These are phyloP conservation scores for Macrobrachium rosenbergii DNA, from an alignment of 1,140 invertebrate genomes.

Conservation along the genomic window DNA sequence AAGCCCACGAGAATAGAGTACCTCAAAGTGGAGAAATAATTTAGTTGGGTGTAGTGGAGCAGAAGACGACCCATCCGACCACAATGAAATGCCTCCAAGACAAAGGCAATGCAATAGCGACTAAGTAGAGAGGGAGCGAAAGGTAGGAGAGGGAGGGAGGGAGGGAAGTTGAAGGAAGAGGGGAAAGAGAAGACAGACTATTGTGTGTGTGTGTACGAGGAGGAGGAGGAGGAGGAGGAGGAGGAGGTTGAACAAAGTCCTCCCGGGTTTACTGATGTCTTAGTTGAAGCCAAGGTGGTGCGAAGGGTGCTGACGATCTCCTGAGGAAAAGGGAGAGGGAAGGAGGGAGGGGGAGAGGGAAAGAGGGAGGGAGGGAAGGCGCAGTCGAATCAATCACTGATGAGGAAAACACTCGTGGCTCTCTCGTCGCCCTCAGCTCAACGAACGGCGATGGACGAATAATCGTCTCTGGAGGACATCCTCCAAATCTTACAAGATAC, in stretches of 20 bases:
- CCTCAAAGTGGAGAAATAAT: background rate
- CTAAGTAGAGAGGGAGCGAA: conserved; percentile 1
- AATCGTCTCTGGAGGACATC: background rate
- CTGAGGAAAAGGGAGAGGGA: background rate
- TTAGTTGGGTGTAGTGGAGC: conserved; percentile 9
- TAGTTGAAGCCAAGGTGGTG: too few relatives aligned
- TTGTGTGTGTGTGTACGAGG: background rate
- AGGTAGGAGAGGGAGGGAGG: background rate
- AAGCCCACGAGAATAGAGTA: background rate
- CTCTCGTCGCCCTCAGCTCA: background rate
- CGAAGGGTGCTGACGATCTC: background rate
- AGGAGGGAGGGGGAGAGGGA: background rate
- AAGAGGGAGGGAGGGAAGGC: too few relatives aligned
- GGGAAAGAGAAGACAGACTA: background rate
- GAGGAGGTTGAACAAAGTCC: too few relatives aligned
- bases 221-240: background rate
- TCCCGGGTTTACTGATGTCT: too few relatives aligned
- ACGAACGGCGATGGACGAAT: background rate
- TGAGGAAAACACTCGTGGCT: background rate
- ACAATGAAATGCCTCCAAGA: conserved; percentile 3
- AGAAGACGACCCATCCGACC: conserved; percentile 20
- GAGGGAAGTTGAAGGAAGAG: background rate
- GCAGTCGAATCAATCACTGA: background rate
- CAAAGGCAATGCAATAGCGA: conserved; percentile 2
- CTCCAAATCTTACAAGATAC: too few relatives aligned